Conservation (phyloP, 2,888 invertebrate genomes). For the Scaeva pyrastri region DNA sequence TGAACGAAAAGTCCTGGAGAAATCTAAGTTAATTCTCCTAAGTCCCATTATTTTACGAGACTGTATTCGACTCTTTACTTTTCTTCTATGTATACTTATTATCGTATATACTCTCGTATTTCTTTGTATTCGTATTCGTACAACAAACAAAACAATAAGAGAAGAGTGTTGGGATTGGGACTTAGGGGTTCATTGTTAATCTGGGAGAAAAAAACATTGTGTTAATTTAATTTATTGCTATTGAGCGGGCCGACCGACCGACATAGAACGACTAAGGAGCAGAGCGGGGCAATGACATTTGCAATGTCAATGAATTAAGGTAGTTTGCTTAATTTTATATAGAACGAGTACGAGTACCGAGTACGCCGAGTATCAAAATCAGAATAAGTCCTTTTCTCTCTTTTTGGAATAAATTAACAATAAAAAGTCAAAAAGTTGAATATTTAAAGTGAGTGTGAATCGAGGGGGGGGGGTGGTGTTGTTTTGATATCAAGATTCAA, state of each 20-base stretch:
- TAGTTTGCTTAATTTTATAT: slow-evolving; percentile 2
- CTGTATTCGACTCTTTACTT: background rate
- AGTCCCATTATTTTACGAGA: background rate
- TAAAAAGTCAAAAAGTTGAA: background rate
- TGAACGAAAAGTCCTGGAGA: background rate
- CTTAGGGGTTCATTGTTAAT: slow-evolving; percentile 8
- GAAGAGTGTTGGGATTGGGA: too few species aligned
- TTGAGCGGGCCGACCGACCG: too few species aligned
- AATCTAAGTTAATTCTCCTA: slow-evolving; percentile 4
- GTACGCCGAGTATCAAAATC: background rate
- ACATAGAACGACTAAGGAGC: too few species aligned
- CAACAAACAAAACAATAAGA: too few species aligned
- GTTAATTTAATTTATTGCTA: slow-evolving; percentile 24
- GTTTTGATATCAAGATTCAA: background rate
- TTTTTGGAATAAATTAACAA: slow-evolving; percentile 14
- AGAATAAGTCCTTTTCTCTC: background rate
- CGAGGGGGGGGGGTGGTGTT: too few species aligned
- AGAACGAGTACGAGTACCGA: too few species aligned
- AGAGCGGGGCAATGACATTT: background rate
- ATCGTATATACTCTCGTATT: too few species aligned
- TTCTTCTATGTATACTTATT: too few species aligned
- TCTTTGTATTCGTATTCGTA: too few species aligned
- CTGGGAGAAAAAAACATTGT: background rate
- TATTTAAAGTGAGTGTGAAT: background rate
- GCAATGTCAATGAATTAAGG: background rate